These are phyloP conservation scores for Rousettus leschenaultii DNA, from an alignment of 2,113 vertebrate genomes.

Conservation along the genomic window DNA sequence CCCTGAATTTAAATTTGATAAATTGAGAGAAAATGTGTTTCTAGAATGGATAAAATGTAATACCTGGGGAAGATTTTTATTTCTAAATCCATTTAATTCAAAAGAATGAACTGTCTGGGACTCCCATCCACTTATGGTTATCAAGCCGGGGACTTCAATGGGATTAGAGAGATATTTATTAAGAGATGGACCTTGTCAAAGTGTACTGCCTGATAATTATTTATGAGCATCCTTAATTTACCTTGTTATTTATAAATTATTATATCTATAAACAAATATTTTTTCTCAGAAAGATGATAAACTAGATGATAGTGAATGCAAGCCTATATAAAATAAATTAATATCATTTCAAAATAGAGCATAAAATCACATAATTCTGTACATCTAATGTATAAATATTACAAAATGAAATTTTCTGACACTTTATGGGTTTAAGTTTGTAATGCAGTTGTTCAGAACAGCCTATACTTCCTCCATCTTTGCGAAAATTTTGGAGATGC, in stretches of 20 bases:
- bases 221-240: not conserved
- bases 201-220: not conserved
- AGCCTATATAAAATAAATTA: not conserved
- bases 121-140: accelerated
- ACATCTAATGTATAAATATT: not conserved
- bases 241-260: not conserved
- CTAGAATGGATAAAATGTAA: not conserved
- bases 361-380: not conserved
- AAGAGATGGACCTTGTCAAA: not conserved
- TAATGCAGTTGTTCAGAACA: not conserved
- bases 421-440: not conserved
- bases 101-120: not conserved
- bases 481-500: not conserved
- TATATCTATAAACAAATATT: not conserved
- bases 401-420: not conserved
- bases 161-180: not conserved
- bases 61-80: not conserved
- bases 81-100: not conserved
- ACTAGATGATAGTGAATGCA: not conserved
- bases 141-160: not conserved
- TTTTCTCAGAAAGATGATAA: not conserved
- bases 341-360: not conserved
- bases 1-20: not conserved
- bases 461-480: accelerated
- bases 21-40: not conserved